Evolutionary conservation across 2,888 invertebrate species (phyloP), one percentile per base, ranked within the genome.

Genomic region (Germaria angustata): DNA sequence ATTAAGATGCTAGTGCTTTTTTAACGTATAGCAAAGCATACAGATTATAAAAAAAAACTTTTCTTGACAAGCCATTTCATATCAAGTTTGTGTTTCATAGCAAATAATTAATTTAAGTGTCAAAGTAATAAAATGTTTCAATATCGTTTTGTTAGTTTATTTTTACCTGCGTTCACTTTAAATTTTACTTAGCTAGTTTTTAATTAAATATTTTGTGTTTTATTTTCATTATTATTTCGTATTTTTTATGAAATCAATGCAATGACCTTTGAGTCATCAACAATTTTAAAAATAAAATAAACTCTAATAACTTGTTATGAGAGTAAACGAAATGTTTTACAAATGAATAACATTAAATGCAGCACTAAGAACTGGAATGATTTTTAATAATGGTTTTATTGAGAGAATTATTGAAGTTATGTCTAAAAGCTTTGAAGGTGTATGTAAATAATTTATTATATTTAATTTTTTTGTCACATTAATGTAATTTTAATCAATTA

Each of bases 251-350:
- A 81, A 76, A 80, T 80, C 80, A 83, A 80, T 76, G 80, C 80
- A 83, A 80, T 76, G 80, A 80, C 83, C 80, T 83, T 80, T 80
- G 41, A 80, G 66, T 83, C 71, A 80, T 69, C 79, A 69, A 75
- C 51, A 73, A 78, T 68, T 71, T 61, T n/a, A 65, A 66, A 77
- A 77, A 68, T 46, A 66, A 51, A 41, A 46, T 28, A 2, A 53
- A 55, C 6, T 6, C 6, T 28, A 28, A 28, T 6, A 61, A 44
- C 36, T 55, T 53, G 59, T 63, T 44, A 73, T 53, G 36, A 28
- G 28, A 36, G 68, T 39, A 46, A 49, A 72, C 53, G 11, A 53
- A 72, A 73, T 36, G 17, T 66, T 73, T 65, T 24, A 68, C 44
- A 69, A 51, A 69, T 57, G 28, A 75, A 53, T 15, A 22, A 39